Conservation (phyloP, 2,888 invertebrate genomes). For the Drosophila diplacantha region DNA sequence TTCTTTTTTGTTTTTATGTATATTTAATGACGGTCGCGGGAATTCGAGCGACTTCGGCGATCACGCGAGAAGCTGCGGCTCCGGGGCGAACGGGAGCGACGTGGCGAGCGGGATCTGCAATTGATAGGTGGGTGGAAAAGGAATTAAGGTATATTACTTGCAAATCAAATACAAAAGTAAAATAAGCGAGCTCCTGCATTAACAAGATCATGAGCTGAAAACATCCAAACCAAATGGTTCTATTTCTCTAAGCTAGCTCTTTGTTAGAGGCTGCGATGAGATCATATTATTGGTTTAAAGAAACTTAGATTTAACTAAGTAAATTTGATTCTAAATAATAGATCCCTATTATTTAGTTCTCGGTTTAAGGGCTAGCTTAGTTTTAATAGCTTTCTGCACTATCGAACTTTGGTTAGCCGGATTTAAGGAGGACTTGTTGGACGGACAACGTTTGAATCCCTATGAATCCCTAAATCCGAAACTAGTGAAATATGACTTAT, state of each 20-base stretch:
- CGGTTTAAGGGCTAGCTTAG: not conserved
- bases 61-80: slow-evolving; percentile 80
- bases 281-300: not conserved
- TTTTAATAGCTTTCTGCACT: not conserved
- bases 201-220: not conserved
- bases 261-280: not conserved
- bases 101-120: slow-evolving; percentile 76
- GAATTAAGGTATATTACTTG: slow-evolving; percentile 17
- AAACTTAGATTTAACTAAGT: not conserved
- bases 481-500: not conserved
- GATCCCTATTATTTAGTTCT: not conserved
- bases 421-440: not conserved
- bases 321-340: not conserved
- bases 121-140: slow-evolving; percentile 22
- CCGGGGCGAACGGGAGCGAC: slow-evolving; percentile 71
- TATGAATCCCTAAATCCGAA: not conserved
- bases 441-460: slow-evolving; percentile 4
- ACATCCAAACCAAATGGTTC: no score
- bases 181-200: not conserved
- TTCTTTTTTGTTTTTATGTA: not conserved
- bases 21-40: slow-evolving; percentile 80
- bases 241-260: not conserved
- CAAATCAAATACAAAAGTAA: not conserved
- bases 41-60: slow-evolving; percentile 80
- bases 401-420: not conserved